Evolutionary conservation across 2,888 invertebrate genomes (phyloP).

Genomic region (Platynereis dumerilii): DNA sequence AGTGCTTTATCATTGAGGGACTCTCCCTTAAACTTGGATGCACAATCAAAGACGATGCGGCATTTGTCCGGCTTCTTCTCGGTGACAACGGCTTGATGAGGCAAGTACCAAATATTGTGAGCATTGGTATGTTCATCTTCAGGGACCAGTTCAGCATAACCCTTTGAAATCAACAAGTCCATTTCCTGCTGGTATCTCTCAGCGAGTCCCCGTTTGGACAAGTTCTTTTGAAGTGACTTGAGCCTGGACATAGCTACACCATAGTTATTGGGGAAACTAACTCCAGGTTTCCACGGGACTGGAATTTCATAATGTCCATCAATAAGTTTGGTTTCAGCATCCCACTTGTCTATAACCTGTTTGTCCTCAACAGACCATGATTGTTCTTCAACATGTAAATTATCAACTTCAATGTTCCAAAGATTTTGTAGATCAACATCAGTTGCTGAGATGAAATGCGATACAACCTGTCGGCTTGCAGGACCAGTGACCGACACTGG

Average conservation of each 20-base stretch:
- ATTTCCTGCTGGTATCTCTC: conserved; percentile 13
- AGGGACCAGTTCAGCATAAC: conserved; percentile 18
- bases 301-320: too few relatives aligned
- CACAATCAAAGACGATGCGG: conserved; percentile 33
- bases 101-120: conserved; percentile 15
- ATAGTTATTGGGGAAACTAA: conserved; percentile 10
- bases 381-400: too few relatives aligned
- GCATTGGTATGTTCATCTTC: background rate
- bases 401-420: too few relatives aligned
- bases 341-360: too few relatives aligned
- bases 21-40: conserved; percentile 23
- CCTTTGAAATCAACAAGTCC: background rate
- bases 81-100: conserved; percentile 27
- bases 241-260: background rate
- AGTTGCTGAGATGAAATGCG: too few relatives aligned
- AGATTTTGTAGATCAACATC: too few relatives aligned
- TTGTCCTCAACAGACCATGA: too few relatives aligned
- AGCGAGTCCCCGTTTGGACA: background rate
- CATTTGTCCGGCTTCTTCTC: conserved; percentile 25
- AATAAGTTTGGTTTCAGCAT: too few relatives aligned
- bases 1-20: conserved; percentile 32
- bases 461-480: too few relatives aligned
- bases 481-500: too few relatives aligned
- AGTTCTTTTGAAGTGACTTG: background rate
- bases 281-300: background rate